These are phyloP conservation scores for Ferrisia virgata DNA, from an alignment of 2,888 invertebrate genomes.

Conservation along the genomic window DNA sequence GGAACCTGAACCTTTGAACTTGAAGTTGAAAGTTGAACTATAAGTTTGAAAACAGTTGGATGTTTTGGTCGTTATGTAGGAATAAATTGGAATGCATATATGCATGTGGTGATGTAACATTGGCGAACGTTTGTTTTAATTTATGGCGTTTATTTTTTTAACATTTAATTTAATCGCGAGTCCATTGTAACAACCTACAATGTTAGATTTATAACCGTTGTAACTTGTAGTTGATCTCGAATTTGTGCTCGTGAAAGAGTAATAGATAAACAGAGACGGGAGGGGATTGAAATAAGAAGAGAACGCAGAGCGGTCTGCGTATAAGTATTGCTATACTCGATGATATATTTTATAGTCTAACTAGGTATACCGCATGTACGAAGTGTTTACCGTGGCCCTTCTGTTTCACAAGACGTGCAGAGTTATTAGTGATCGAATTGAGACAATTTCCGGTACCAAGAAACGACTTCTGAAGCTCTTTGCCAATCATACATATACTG, in stretches of 20 bases:
- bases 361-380: too few species aligned
- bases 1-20: background rate
- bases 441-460: background rate
- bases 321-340: too few species aligned
- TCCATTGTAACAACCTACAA: background rate
- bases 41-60: background rate
- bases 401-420: too few species aligned
- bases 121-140: background rate
- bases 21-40: background rate
- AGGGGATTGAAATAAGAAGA: background rate
- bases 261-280: background rate
- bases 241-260: background rate
- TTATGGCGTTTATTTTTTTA: background rate
- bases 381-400: too few species aligned
- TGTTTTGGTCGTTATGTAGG: background rate
- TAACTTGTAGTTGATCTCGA: background rate
- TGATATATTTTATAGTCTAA: too few species aligned
- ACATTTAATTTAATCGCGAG: background rate
- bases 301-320: too few species aligned
- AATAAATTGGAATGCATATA: background rate
- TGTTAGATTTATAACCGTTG: background rate
- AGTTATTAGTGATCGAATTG: too few species aligned
- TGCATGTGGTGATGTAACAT: background rate
- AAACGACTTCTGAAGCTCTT: background rate
- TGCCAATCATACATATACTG: background rate